phyloP scores from a whole-genome alignment of 2,113 vertebrate species.

The Pampusana beccarii region DNA sequence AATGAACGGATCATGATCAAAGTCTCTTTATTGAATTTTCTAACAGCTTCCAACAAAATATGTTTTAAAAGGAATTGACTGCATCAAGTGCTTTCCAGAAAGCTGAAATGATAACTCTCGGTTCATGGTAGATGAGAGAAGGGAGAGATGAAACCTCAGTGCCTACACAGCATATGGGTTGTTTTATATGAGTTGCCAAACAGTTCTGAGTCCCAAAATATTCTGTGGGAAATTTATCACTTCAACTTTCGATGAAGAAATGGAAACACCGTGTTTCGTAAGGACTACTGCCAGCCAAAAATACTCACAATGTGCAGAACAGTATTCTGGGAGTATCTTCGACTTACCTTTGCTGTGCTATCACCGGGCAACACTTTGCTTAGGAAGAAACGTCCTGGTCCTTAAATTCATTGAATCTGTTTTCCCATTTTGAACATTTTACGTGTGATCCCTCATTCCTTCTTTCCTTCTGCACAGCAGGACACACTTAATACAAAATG shows the following conservation, averaged over 20 bases:
- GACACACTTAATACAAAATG: not conserved
- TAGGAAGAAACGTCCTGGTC: not conserved
- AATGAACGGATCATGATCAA: constrained; percentile 68
- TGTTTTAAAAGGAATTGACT: constrained; percentile 49
- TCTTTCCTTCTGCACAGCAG: not conserved
- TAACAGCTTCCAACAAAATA: constrained; percentile 60
- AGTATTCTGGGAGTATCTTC: not conserved
- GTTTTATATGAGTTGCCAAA: not conserved
- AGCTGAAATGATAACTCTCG: constrained; percentile 30
- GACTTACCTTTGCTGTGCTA: not conserved
- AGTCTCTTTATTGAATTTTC: constrained; percentile 63
- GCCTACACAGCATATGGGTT: not conserved
- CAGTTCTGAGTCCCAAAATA: not conserved
- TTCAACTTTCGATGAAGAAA: not conserved
- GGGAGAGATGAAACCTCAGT: constrained; percentile 6
- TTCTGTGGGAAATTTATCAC: not conserved
- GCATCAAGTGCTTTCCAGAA: constrained; percentile 41
- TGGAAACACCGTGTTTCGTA: not conserved
- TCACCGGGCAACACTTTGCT: not conserved
- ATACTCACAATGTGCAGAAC: too few relatives aligned
- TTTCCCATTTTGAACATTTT: not conserved
- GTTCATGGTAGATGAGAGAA: not conserved
- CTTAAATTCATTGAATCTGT: not conserved
- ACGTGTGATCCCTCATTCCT: not conserved
- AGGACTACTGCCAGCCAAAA: not conserved